phyloP scores from a whole-genome alignment of 2,888 invertebrate genomes.

The Melangyna quadrimaculata region DNA sequence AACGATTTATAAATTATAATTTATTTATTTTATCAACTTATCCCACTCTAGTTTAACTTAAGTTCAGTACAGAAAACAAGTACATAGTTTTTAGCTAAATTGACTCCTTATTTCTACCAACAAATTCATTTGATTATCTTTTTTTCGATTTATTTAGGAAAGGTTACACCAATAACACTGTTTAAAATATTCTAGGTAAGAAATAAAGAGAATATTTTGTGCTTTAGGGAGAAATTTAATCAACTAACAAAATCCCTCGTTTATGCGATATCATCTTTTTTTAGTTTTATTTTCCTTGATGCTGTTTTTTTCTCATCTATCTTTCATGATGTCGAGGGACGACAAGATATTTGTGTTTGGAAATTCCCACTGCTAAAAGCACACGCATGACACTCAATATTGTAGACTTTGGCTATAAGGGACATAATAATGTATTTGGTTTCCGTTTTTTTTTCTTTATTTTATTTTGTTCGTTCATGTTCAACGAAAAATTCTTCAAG shows the following conservation, averaged over 20 bases:
- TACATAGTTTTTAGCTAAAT: no score
- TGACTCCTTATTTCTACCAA: no score
- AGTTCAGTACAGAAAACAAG: no score
- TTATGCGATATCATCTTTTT: slow-evolving; percentile 56
- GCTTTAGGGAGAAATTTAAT: slow-evolving; percentile 50
- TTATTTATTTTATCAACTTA: no score
- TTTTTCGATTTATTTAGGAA: no score
- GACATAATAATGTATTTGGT: slow-evolving; percentile 31
- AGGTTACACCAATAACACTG: not conserved
- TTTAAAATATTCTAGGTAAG: not conserved
- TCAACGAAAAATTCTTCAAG: slow-evolving; percentile 11
- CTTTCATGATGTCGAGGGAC: slow-evolving; percentile 16
- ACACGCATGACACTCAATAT: slow-evolving; percentile 30
- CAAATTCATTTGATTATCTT: no score
- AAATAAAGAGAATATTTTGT: slow-evolving; percentile 5
- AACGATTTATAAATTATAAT: no score
- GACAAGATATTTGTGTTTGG: slow-evolving; percentile 18
- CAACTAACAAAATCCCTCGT: slow-evolving; percentile 60
- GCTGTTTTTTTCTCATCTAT: slow-evolving; percentile 1
- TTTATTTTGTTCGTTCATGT: slow-evolving; percentile 4
- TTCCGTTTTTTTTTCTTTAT: not conserved
- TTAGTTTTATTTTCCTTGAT: slow-evolving; percentile 22
- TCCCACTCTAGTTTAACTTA: no score
- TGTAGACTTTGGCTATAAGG: slow-evolving; percentile 16
- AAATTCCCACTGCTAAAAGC: slow-evolving; percentile 5